phyloP scores from a whole-genome alignment of 2,797 vertebrate species.

The Micromesistius poutassou region DNA sequence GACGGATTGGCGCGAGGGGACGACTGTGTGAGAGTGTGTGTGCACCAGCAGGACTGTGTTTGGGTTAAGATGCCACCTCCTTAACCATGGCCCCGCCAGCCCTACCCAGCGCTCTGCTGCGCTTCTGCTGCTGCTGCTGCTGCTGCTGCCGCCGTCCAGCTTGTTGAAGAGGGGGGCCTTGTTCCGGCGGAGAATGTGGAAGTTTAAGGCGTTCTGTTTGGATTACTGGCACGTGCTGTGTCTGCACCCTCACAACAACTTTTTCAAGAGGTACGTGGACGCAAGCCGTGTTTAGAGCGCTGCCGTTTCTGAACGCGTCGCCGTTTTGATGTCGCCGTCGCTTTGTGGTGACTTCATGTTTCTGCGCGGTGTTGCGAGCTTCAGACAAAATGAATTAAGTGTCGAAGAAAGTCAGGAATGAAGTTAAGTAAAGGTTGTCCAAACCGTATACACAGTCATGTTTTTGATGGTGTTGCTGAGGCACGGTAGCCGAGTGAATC shows the following conservation, averaged over 20 bases:
- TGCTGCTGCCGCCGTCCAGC: conserved; percentile 32
- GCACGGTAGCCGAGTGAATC: neutral
- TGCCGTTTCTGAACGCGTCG: neutral
- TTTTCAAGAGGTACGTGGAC: conserved; percentile 88
- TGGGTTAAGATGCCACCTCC: conserved; percentile 15
- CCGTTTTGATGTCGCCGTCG: neutral
- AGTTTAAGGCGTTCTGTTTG: conserved; percentile 94
- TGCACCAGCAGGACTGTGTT: conserved; percentile 28
- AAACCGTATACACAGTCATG: neutral
- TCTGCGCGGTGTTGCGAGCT: neutral
- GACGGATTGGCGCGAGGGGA: conserved; percentile 21
- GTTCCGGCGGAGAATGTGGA: conserved; percentile 82
- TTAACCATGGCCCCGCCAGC: conserved; percentile 8
- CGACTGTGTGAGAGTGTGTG: conserved; percentile 12
- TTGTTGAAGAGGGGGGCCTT: neutral
- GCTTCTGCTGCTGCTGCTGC: conserved; percentile 41
- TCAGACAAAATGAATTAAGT: neutral
- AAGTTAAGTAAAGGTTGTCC: neutral
- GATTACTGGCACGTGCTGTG: conserved; percentile 98
- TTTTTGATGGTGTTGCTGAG: neutral
- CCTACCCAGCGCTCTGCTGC: conserved; percentile 5
- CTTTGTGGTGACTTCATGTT: neutral
- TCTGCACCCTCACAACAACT: conserved; percentile 88
- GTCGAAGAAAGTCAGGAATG: neutral
- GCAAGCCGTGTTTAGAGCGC: neutral